Evolutionary conservation across 2,888 invertebrate species (phyloP).

Genomic region (Oxytorus armatus): DNA sequence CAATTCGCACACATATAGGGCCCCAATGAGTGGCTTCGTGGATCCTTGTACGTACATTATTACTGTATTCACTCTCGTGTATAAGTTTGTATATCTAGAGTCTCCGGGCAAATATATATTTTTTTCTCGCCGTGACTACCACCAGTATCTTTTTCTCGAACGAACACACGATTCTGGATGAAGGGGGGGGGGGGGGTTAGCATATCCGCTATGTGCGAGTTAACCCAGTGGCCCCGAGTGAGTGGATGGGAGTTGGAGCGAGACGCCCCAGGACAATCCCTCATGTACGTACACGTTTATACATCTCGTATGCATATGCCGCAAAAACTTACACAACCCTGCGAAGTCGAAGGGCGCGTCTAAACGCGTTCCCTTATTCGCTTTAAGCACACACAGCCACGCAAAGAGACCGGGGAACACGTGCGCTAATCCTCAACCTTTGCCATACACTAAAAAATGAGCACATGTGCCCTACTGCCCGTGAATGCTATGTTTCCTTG

Average conservation of each 20-base stretch:
- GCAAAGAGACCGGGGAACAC: conserved; percentile 29
- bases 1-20: conserved; percentile 25
- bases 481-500: conserved; percentile 35
- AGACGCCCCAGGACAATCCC: conserved; percentile 53
- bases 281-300: conserved; percentile 26
- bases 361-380: conserved; percentile 52
- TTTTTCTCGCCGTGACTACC: no score
- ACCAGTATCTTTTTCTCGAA: no score
- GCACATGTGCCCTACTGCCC: conserved; percentile 61
- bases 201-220: conserved; percentile 43
- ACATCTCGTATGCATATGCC: conserved; percentile 8
- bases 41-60: neutral
- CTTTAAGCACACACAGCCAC: conserved; percentile 16
- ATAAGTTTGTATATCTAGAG: no score
- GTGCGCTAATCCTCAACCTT: conserved; percentile 49
- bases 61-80: conserved; percentile 27
- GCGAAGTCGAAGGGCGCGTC: conserved; percentile 34
- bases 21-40: neutral
- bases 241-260: conserved; percentile 48
- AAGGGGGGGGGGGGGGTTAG: conserved; percentile 40
- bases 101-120: no score
- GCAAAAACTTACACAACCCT: conserved; percentile 19
- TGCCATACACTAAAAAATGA: conserved; percentile 37
- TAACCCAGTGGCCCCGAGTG: conserved; percentile 49
- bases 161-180: no score